A percentile compares a stretch with the other conserved stretches of the same genome.
Evolutionary conservation across 1,140 invertebrate genomes (phyloP).

Genomic region (Hylaeus volcanicus): DNA sequence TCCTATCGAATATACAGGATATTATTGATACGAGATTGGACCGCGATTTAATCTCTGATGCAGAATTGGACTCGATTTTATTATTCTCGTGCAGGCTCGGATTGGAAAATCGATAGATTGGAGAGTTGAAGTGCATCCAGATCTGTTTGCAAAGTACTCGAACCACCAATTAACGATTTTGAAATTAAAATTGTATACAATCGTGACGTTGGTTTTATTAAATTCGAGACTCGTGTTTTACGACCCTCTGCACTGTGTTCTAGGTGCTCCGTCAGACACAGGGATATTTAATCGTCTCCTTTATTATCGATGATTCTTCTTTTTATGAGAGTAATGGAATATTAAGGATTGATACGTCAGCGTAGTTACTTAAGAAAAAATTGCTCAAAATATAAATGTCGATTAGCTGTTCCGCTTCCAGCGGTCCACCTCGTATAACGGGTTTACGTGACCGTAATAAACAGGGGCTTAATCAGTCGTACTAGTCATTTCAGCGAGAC

Average conservation of each 20-base stretch:
- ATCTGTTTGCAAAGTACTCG: conserved; percentile 3
- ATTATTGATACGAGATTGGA: no score
- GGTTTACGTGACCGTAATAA: conserved; percentile 9
- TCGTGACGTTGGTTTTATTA: neutral
- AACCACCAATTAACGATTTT: neutral
- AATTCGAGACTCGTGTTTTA: neutral
- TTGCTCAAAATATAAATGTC: no score
- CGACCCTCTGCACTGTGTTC: no score
- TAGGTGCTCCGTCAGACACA: no score
- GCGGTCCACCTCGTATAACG: neutral
- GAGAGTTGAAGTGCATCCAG: neutral
- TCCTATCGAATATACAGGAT: no score
- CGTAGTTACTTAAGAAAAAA: no score
- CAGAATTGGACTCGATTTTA: neutral
- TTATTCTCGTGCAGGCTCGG: neutral
- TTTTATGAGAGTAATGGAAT: no score
- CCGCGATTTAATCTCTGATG: neutral
- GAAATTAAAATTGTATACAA: neutral
- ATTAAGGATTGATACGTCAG: no score
- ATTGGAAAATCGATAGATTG: neutral
- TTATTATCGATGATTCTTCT: no score
- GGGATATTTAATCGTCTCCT: no score
- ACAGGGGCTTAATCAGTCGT: neutral
- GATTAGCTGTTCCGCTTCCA: neutral
- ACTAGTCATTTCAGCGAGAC: neutral